Evolutionary conservation across 2,888 invertebrate species (phyloP).

Genomic region (Seira sanloemensis): DNA sequence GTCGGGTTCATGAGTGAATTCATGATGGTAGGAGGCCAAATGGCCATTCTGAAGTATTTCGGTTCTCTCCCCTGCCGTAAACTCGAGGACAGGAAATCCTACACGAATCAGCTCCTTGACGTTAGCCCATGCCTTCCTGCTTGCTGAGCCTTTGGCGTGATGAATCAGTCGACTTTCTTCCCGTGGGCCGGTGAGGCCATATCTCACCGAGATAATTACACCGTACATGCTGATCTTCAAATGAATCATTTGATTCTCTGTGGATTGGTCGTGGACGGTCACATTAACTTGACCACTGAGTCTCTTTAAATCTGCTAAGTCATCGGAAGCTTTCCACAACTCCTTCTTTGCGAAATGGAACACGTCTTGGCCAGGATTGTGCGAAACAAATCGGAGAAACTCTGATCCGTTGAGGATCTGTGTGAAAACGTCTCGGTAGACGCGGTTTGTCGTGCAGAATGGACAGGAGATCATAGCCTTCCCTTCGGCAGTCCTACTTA

Average conservation of each 20-base stretch:
- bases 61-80: slow-evolving; percentile 91
- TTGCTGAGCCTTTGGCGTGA: slow-evolving; percentile 91
- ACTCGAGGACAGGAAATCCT: slow-evolving; percentile 86
- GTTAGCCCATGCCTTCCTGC: slow-evolving; percentile 94
- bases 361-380: slow-evolving; percentile 92
- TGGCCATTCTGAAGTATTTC: slow-evolving; percentile 91
- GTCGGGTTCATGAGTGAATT: slow-evolving; percentile 93
- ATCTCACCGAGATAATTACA: slow-evolving; percentile 94
- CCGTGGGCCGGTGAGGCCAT: slow-evolving; percentile 93
- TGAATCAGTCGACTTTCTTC: slow-evolving; percentile 92
- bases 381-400: slow-evolving; percentile 90
- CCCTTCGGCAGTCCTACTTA: slow-evolving; percentile 87
- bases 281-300: slow-evolving; percentile 93
- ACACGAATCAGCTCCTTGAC: slow-evolving; percentile 90
- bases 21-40: slow-evolving; percentile 90
- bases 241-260: slow-evolving; percentile 75
- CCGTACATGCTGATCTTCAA: slow-evolving; percentile 94
- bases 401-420: slow-evolving; percentile 94
- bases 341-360: slow-evolving; percentile 96
- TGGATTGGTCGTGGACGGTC: slow-evolving; percentile 86
- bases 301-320: slow-evolving; percentile 90
- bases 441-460: slow-evolving; percentile 85
- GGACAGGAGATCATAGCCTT: slow-evolving; percentile 87
- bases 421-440: slow-evolving; percentile 93
- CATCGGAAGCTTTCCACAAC: slow-evolving; percentile 91